These are phyloP conservation scores for Chouioia cunea DNA, from an alignment of 2,888 invertebrate species.

Conservation along the genomic window DNA sequence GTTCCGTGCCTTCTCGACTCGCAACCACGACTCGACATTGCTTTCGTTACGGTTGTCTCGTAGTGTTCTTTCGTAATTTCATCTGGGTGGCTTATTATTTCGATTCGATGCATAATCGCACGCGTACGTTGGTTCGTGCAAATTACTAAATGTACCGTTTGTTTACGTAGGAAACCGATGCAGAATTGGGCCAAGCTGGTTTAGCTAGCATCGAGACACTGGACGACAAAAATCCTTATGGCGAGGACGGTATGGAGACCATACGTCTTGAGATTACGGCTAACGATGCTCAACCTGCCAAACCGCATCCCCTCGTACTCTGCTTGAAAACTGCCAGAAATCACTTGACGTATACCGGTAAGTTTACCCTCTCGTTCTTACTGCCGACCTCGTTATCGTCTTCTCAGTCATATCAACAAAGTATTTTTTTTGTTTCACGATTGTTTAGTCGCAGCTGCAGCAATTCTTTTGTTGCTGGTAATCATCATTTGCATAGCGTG, in stretches of 20 bases:
- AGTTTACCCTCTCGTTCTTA: slow-evolving; percentile 54
- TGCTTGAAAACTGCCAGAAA: slow-evolving; percentile 58
- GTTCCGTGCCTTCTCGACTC: slow-evolving; percentile 25
- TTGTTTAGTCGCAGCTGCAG: slow-evolving; percentile 71
- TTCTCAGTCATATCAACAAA: background rate
- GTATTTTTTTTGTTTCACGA: slow-evolving; percentile 52
- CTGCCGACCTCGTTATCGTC: background rate
- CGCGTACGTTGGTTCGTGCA: no score
- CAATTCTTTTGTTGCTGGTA: slow-evolving; percentile 74
- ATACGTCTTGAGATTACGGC: slow-evolving; percentile 75
- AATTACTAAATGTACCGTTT: no score
- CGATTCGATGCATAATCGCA: no score
- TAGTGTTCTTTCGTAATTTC: background rate
- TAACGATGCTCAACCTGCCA: slow-evolving; percentile 62
- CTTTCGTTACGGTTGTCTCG: background rate
- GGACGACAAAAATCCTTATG: slow-evolving; percentile 77
- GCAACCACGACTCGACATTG: slow-evolving; percentile 21
- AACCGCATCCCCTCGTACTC: slow-evolving; percentile 57
- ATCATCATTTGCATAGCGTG: slow-evolving; percentile 77
- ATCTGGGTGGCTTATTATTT: no score
- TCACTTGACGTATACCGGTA: slow-evolving; percentile 78
- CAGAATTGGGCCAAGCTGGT: slow-evolving; percentile 74
- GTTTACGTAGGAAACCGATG: slow-evolving; percentile 65
- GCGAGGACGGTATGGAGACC: slow-evolving; percentile 81
- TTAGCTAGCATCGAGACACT: slow-evolving; percentile 87